Base-by-base conservation (phyloP, 1,140 invertebrate species). In the Metaphire vulgaris region DNA sequence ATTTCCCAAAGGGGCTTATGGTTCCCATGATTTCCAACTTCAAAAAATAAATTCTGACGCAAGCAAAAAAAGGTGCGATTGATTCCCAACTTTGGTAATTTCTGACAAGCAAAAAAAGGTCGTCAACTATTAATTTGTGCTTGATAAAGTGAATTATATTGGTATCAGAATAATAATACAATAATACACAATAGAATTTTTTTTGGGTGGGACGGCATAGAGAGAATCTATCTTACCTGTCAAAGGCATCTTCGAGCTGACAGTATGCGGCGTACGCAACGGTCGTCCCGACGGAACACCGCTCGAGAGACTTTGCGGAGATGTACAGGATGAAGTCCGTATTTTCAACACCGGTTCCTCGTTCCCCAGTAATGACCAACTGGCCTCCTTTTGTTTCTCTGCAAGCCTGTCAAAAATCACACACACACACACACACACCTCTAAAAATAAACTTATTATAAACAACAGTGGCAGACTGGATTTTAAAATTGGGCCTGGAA, bases 211-310 rank as follows among this genome's bases (percentile, higher is more conserved):
- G n/a, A n/a, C n/a, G n/a, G n/a, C n/a, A n/a, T n/a, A n/a, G n/a
- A n/a, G n/a, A n/a, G n/a, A n/a, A n/a, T n/a, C n/a, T n/a, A n/a
- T n/a, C n/a, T n/a, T 86, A 94, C 93, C 94, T 90, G 87, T 98
- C 95, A 69, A 96, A 87, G 29, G 91, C 90, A 1, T 91, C 90
- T 86, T 99, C 97, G 85, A 98, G 95, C 85, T 99, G 97, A 85
- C 97, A 99, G 85, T 99, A 97, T 2, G 96, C 96, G 16, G 97
- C 97, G 87, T 99, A 99, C 0, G 97, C 97, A 21, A 95, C 94
- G 0, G 97, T 98, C 65, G 82, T 81, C 26, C 83, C 85, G 79
- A 94, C 92, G 69, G 91, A 89, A 86, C 97, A 99, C 31, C 96
- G 88, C 80, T 94, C 91, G 0, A 96, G 97, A 82, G 96, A 90